A percentile compares a stretch with the other conserved stretches of the same genome.
Conservation (phyloP, 2,888 invertebrate genomes). For the Notodonta dromedarius region DNA sequence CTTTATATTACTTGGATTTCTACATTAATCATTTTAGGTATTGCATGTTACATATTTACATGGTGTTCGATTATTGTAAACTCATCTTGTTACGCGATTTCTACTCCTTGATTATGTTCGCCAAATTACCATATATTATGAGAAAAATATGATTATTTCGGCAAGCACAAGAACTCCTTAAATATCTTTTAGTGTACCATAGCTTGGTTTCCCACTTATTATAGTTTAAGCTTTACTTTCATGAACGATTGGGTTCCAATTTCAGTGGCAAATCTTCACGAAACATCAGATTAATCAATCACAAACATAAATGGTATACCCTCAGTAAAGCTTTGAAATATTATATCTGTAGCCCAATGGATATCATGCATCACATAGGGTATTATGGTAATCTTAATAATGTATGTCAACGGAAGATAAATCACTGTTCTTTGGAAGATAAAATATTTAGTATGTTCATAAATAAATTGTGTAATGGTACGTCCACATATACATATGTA, state of each 20-base stretch:
- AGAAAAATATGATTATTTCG: too few relatives aligned
- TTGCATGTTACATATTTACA: too few relatives aligned
- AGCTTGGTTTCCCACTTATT: not conserved
- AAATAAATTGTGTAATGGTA: not conserved
- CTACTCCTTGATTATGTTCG: too few relatives aligned
- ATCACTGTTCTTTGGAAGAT: constrained; percentile 18
- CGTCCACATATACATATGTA: too few relatives aligned
- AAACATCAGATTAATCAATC: constrained; percentile 37
- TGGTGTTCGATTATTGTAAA: too few relatives aligned
- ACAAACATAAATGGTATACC: constrained; percentile 31
- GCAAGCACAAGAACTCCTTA: too few relatives aligned
- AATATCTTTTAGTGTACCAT: too few relatives aligned
- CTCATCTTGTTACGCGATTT: too few relatives aligned
- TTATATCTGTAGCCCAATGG: constrained; percentile 28
- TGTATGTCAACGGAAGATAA: constrained; percentile 29
- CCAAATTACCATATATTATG: too few relatives aligned
- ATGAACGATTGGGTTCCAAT: constrained; percentile 21
- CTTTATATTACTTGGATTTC: too few relatives aligned
- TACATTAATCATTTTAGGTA: too few relatives aligned
- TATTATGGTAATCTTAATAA: constrained; percentile 31
- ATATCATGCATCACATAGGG: constrained; percentile 24
- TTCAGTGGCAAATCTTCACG: constrained; percentile 30
- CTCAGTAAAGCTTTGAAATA: constrained; percentile 27
- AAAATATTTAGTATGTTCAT: constrained; percentile 10
- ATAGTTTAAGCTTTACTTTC: not conserved